Evolutionary conservation across 2,113 vertebrate genomes (phyloP).

Genomic region (Oplegnathus fasciatus): DNA sequence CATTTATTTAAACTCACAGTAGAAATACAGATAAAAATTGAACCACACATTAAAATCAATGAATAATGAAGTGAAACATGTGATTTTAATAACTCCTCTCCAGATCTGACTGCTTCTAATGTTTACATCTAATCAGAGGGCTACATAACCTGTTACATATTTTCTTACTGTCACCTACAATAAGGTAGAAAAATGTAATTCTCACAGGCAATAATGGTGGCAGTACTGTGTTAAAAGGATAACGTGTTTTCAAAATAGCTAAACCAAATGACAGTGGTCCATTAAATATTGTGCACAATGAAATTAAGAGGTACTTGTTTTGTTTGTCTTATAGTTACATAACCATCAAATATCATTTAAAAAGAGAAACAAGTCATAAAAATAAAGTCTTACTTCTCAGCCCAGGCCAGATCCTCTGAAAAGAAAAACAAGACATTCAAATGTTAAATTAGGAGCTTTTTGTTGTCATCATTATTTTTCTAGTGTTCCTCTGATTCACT

Average conservation of each 20-base stretch:
- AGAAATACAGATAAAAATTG: not conserved
- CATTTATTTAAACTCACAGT: constrained; percentile 27
- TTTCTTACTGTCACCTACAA: not conserved
- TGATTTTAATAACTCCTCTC: not conserved
- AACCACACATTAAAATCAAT: not conserved
- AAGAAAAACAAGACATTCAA: constrained; percentile 9
- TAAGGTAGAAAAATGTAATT: not conserved
- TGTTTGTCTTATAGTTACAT: not conserved
- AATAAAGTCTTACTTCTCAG: constrained; percentile 66
- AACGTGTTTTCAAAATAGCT: constrained; percentile 4
- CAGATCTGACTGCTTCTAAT: not conserved
- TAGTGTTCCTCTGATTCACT: constrained; percentile 44
- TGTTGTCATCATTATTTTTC: constrained; percentile 13
- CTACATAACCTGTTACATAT: not conserved
- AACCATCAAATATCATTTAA: not conserved
- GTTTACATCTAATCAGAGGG: not conserved
- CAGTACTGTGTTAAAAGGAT: not conserved
- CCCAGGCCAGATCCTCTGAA: constrained; percentile 24
- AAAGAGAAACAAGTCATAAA: constrained; percentile 27
- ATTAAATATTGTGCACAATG: not conserved
- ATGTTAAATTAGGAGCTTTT: not conserved
- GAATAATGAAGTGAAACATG: not conserved
- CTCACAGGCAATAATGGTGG: not conserved
- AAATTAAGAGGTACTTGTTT: not conserved
- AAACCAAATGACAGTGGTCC: not conserved